These are phyloP conservation scores for Drosophila pachea DNA, from an alignment of 1,140 invertebrate genomes.

Conservation along the genomic window DNA sequence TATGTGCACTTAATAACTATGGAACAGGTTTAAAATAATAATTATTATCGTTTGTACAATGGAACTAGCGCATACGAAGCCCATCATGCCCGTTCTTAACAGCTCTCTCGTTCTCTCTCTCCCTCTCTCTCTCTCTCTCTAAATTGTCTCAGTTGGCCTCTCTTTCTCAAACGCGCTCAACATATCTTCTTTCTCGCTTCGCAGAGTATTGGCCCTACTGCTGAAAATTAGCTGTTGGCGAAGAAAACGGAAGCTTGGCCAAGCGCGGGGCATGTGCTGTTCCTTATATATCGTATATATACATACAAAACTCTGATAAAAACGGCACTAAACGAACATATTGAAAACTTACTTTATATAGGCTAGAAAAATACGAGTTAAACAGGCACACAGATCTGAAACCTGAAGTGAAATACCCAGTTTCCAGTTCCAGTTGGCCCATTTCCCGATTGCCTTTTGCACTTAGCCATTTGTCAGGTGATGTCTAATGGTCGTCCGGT, in stretches of 20 bases:
- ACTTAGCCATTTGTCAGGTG: no score
- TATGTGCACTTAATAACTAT: slow-evolving; percentile 27
- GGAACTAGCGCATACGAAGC: slow-evolving; percentile 25
- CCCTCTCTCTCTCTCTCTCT: slow-evolving; percentile 1
- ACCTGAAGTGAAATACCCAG: background rate
- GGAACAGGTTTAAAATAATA: slow-evolving; percentile 35
- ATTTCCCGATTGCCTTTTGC: no score
- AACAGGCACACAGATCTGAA: slow-evolving; percentile 17
- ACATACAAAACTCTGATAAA: slow-evolving; percentile 13
- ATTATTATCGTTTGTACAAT: slow-evolving; percentile 55
- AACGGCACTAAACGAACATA: slow-evolving; percentile 37
- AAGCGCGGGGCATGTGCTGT: slow-evolving; percentile 4
- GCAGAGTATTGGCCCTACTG: slow-evolving; percentile 7
- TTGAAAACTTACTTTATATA: slow-evolving; percentile 46
- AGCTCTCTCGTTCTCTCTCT: slow-evolving; percentile 4
- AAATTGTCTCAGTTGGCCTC: background rate
- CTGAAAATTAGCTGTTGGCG: slow-evolving; percentile 2
- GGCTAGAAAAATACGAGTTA: slow-evolving; percentile 10
- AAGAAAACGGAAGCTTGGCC: background rate
- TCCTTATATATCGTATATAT: slow-evolving; percentile 10
- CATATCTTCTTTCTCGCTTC: background rate
- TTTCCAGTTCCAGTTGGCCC: background rate
- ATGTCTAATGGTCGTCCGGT: background rate
- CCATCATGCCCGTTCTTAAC: background rate
- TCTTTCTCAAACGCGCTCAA: background rate